A percentile compares a stretch with the other conserved stretches of the same genome.
Conservation (phyloP, 2,888 invertebrate species). For the Brachylomia viminalis region DNA sequence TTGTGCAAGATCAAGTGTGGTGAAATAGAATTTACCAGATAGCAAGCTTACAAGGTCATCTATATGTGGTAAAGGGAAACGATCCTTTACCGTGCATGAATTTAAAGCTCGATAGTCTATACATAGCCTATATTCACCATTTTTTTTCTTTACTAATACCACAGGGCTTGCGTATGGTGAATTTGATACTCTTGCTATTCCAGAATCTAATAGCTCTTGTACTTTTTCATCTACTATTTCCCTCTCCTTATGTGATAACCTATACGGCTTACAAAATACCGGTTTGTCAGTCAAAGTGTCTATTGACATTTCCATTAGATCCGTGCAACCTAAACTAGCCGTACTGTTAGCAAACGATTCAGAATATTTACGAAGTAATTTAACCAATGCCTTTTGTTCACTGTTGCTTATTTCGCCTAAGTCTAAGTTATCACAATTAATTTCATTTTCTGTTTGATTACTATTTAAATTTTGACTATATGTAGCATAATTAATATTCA, state of each 20-base stretch:
- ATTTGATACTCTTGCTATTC: background rate
- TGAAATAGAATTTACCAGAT: background rate
- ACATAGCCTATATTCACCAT: constrained; percentile 1
- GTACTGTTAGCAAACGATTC: background rate
- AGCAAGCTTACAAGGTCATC: background rate
- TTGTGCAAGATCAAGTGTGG: background rate
- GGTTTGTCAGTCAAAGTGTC: background rate
- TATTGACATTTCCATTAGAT: background rate
- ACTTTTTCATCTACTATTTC: background rate
- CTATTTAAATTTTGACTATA: background rate
- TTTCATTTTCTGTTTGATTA: background rate
- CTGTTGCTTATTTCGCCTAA: background rate
- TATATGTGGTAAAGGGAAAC: background rate
- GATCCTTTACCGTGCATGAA: background rate
- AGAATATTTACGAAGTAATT: background rate
- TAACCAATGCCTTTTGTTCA: background rate
- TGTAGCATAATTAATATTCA: background rate
- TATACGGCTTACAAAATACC: background rate
- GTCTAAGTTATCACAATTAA: background rate
- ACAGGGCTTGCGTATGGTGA: background rate
- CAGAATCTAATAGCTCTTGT: constrained; percentile 1
- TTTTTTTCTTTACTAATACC: background rate
- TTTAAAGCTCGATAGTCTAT: background rate
- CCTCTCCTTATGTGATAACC: background rate
- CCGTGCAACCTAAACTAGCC: background rate